Base-by-base conservation (phyloP, 2,888 invertebrate species). In the Strigamia maritima region DNA sequence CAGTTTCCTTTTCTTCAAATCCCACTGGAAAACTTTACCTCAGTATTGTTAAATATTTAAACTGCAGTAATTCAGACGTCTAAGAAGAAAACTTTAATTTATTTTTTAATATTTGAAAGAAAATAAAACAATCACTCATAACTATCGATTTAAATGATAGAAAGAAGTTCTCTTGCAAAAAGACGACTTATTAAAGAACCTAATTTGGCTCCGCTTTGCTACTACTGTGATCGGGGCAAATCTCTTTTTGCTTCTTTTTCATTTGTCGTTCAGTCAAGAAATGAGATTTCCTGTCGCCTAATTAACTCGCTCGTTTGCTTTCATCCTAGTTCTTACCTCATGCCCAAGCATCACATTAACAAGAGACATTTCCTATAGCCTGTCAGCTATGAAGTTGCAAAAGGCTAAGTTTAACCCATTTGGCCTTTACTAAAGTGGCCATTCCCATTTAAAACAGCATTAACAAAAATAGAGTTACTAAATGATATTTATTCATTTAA, bases 231-330 rank as follows among this genome's bases (percentile, higher is more conserved):
- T 70, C 70, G 70, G 70, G 70, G 70, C 70, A 70, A 70, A 70
- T 70, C 70, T 70, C 70, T 70, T 70, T 54, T 70, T 70, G 70
- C 70, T 70, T 28, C 70, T 70, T 70, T 70, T 70, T 70, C 70
- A 70, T 70, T 70, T 70, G 70, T 70, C 70, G 70, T 26, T 70
- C 70, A 70, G 70, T 70, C 70, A 70, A 70, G 70, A 70, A 70
- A 70, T 70, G 70, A 26, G 70, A 70, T 70, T 70, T 70, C 28
- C 70, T 70, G 70, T 70, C 70, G 70, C 70, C 70, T 70, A 70
- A 70, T 70, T 70, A 70, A 70, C 70, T 70, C 70, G 70, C 70
- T 70, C 70, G 70, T 70, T 70, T 28, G 26, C 70, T 28, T 70
- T 26, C 24, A 16, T 70, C 28, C 28, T 28, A 12, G 28, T 28